Percentiles rank a stretch among this genome's conserved stretches.
phyloP scores from a whole-genome alignment of 2,113 vertebrate genomes.

The Cercopithecus mona region DNA sequence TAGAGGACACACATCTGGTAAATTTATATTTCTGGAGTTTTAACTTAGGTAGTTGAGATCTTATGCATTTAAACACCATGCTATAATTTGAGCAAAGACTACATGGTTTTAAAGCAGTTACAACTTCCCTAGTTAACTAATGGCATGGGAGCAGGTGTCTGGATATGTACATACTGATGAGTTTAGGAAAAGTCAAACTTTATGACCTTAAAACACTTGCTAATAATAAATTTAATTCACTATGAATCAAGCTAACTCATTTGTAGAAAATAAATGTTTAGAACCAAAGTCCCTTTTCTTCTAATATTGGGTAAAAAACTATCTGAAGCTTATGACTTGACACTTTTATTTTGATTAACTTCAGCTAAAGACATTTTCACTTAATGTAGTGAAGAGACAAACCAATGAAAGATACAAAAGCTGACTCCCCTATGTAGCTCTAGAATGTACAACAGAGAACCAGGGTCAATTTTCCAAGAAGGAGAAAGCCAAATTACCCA shows the following conservation, averaged over 20 bases:
- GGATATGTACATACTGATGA: not conserved
- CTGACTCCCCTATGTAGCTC: rapidly evolving
- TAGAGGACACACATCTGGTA: not conserved
- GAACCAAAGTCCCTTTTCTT: not conserved
- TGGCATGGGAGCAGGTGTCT: not conserved
- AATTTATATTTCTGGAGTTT: not conserved
- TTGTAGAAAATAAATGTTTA: not conserved
- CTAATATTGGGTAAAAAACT: not conserved
- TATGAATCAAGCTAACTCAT: not conserved
- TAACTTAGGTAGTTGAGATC: not conserved
- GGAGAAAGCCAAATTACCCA: not conserved
- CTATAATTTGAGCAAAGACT: not conserved
- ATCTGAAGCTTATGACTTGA: not conserved
- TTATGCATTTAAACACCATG: not conserved
- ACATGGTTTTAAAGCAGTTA: not conserved
- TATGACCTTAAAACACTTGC: not conserved
- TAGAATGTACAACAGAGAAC: not conserved
- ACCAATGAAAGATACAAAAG: not conserved
- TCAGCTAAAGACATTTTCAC: not conserved
- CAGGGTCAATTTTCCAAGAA: not conserved
- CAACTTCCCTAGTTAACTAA: not conserved
- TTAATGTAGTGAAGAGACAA: not conserved
- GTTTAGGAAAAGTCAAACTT: not conserved
- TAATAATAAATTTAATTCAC: not conserved
- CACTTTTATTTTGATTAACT: not conserved